phyloP scores from a whole-genome alignment of 2,113 vertebrate species.

The Aix galericulata region DNA sequence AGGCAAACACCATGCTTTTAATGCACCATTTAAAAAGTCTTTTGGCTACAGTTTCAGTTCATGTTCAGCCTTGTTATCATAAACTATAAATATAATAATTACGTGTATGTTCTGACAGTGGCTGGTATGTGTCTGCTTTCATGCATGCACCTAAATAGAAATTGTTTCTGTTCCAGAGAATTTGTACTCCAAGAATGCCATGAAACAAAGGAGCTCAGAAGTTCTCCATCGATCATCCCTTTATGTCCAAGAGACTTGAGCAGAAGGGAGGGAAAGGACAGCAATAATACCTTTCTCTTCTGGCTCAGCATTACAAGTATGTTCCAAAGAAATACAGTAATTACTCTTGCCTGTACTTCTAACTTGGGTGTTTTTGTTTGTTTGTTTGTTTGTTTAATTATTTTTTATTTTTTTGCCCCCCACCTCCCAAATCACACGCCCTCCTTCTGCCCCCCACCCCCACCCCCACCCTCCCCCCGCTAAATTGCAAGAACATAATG shows the following conservation, averaged over 20 bases:
- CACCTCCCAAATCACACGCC: too few relatives aligned
- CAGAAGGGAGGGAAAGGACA: neutral
- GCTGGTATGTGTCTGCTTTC: constrained; percentile 15
- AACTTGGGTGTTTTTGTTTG: neutral
- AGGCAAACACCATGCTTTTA: neutral
- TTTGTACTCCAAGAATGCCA: neutral
- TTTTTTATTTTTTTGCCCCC: neutral
- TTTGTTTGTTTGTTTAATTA: neutral
- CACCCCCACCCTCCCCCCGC: too few relatives aligned
- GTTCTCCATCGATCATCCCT: neutral
- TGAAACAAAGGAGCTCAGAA: neutral
- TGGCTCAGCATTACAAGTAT: neutral
- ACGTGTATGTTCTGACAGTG: neutral
- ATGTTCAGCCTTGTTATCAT: neutral
- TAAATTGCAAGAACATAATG: neutral
- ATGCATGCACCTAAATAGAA: constrained; percentile 28
- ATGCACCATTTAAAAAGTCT: neutral
- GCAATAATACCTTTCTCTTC: neutral
- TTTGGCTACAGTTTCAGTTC: neutral
- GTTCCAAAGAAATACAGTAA: neutral
- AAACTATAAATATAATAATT: constrained; percentile 43
- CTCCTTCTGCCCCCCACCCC: too few relatives aligned
- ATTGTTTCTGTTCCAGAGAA: constrained; percentile 19
- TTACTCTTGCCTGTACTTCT: neutral
- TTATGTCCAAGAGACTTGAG: neutral